Evolutionary conservation across 1,140 invertebrate genomes (phyloP), one percentile per base, ranked within the genome.

Genomic region (Pseudobourletiella spinata): DNA sequence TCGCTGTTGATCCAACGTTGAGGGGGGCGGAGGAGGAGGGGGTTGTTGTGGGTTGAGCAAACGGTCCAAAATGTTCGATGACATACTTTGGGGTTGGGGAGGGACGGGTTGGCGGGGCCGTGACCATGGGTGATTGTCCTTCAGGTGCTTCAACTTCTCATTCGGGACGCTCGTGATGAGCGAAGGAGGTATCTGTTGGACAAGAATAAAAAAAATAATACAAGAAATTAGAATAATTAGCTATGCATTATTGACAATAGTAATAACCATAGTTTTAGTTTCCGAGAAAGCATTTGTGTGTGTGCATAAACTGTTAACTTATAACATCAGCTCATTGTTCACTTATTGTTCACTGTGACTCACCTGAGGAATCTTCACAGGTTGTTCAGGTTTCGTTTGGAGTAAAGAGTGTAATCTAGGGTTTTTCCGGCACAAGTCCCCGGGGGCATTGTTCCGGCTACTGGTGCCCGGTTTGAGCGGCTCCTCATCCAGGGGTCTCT

Each of bases 361-460:
- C 39, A 61, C 59, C 55, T 80, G 80, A 65, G 84, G 82, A 18
- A 61, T 51, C 28, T 61, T 3, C 26, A 32, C 20, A 22, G 51
- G 57, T 39, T 65, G 66, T 51, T 85, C 81, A 54, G 86, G 84
- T 68, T 87, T 83, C 72, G 86, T 86, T 14, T 87, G 86, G 70
- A 95, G 75, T 58, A 95, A 74, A 46, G 84, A 84, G 14, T 89
- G 89, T 63, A 94, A 78, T 82, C 94, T 89, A 70, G 87, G 85
- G 75, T 95, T 95, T 71, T 85, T 86, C 73, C 88, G 82, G 74
- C 85, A 87, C 20, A 77, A 61, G 54, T 66, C 68, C 11, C 68
- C 65, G 1, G 65, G 64, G 29, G 32, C 16, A 15, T 44, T 55
- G 57, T 28, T 44, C 35, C 26, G 43, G 6, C 57, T 30, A 16